Evolutionary conservation across 2,113 vertebrate genomes (phyloP), one percentile per base, ranked within the genome.

Genomic region (Chelonoidis abingdonii): DNA sequence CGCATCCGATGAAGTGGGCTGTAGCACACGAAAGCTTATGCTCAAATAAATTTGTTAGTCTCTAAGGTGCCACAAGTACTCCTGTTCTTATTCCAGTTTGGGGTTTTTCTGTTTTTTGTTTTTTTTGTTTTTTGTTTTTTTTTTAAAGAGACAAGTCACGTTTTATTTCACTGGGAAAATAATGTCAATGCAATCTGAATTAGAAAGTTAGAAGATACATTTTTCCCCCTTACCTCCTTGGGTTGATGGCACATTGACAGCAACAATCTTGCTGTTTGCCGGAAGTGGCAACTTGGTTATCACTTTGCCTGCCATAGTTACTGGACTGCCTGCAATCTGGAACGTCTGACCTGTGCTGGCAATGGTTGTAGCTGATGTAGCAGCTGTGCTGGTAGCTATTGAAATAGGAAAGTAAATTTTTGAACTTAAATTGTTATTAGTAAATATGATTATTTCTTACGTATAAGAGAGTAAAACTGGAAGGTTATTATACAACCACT

Each of bases 181-280:
- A 75, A 83, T 38, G 87, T 96, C 90, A 97, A 94, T 88, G 91
- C 86, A 97, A 96, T 98, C 97, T 96, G 80, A 97, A 97, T 93
- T 87, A 94, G 90, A 95, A 96, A 96, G 94, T 95, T 97, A 97
- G 93, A 94, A 95, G 53, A 57, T 65, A 95, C 87, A 96, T 53
- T 89, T 92, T 89, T 10, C 95, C 96, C 91, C 95, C 97, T 94
- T 99, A 99, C 99, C 99, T 99, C 99, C 99, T 99, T 99, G 99
- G 52, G 99, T 99, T 97, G 99, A 99, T 97, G 99, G 99, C 97
- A 99, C 99, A 96, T 99, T 99, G 98, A 99, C 99, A 92, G 99
- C 99, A 98, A 99, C 99, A 97, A 99, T 99, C 99, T 99, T 99
- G 99, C 99, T 99, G 99, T 99, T 99, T 98, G 99, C 99, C 89